Evolutionary conservation across 2,888 invertebrate genomes (phyloP).

Genomic region (Drosophila peninsularis): DNA sequence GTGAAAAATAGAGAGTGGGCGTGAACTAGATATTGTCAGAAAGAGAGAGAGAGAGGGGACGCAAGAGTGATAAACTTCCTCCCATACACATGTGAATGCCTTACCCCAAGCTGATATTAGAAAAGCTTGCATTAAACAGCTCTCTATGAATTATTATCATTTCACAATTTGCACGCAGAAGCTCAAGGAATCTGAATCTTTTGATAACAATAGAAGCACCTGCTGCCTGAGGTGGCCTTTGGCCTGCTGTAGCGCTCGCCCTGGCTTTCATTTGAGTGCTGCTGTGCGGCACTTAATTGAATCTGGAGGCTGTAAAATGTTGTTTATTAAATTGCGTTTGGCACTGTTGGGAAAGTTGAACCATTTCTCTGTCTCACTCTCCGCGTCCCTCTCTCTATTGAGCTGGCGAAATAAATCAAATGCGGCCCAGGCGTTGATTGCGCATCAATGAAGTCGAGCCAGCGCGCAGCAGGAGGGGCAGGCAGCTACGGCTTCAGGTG

Average conservation of each 20-base stretch:
- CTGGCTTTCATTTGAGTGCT: background rate
- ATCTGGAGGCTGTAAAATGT: conserved; percentile 31
- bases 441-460: conserved; percentile 65
- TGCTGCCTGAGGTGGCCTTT: background rate
- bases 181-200: background rate
- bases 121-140: too few relatives aligned
- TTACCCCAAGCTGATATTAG: background rate
- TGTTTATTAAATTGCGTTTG: conserved; percentile 43
- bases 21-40: too few relatives aligned
- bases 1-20: too few relatives aligned
- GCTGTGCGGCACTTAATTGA: conserved; percentile 35
- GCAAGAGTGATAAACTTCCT: too few relatives aligned
- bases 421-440: conserved; percentile 52
- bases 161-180: background rate
- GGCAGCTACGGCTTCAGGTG: conserved; percentile 4
- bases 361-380: background rate
- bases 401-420: conserved; percentile 50
- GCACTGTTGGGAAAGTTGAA: conserved; percentile 32
- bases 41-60: background rate
- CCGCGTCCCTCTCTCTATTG: background rate
- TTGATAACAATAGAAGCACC: background rate
- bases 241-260: background rate
- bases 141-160: background rate
- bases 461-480: background rate
- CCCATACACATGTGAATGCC: background rate